Conservation (phyloP, 2,113 vertebrate genomes). For the Sorex araneus region DNA sequence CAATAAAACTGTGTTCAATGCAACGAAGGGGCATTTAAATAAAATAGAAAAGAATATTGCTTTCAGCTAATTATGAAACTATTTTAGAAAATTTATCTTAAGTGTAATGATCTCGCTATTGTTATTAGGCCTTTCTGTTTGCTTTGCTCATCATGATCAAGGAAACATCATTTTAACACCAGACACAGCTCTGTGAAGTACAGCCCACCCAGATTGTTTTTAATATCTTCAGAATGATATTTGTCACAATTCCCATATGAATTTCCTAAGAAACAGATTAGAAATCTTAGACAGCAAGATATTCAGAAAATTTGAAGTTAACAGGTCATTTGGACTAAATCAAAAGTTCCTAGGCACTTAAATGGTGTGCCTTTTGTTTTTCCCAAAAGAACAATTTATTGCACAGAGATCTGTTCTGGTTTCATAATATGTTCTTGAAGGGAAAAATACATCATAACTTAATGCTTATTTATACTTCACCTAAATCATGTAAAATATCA, state of each 20-base stretch:
- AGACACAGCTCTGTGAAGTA: constrained; percentile 34
- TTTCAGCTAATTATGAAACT: constrained; percentile 19
- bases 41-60: background rate
- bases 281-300: background rate
- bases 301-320: constrained; percentile 45
- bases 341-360: background rate
- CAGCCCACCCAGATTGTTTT: constrained; percentile 24
- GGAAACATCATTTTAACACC: constrained; percentile 34
- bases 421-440: constrained; percentile 43
- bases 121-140: constrained; percentile 16
- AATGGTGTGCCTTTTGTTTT: constrained; percentile 30
- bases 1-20: background rate
- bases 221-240: constrained; percentile 35
- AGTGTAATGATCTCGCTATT: constrained; percentile 50
- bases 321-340: constrained; percentile 19
- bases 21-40: background rate
- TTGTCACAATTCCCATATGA: constrained; percentile 49
- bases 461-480: constrained; percentile 33
- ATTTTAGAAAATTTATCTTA: constrained; percentile 46
- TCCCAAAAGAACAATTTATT: background rate
- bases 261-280: constrained; percentile 30
- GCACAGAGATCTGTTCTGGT: background rate
- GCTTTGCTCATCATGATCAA: constrained; percentile 41
- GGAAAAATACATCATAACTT: background rate
- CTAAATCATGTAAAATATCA: constrained; percentile 31